These are phyloP conservation scores for Eupithecia inturbata DNA, from an alignment of 2,888 invertebrate species.

Conservation along the genomic window DNA sequence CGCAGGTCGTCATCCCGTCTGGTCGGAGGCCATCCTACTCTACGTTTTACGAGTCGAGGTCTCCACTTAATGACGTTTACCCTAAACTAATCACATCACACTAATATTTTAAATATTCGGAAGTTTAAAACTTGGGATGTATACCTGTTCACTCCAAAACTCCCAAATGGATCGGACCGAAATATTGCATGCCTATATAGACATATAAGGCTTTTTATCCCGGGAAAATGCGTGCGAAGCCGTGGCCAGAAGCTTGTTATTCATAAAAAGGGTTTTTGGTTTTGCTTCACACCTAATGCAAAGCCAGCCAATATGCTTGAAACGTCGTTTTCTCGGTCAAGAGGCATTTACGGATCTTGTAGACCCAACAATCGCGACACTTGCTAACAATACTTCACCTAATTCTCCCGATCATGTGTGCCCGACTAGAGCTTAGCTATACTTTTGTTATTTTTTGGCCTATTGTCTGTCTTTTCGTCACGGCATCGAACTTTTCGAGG, in stretches of 20 bases:
- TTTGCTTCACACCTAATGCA: background rate
- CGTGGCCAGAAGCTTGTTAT: background rate
- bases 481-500: slow-evolving; percentile 61
- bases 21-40: background rate
- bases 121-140: background rate
- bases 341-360: background rate
- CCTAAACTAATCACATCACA: background rate
- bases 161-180: background rate
- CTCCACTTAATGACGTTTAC: background rate
- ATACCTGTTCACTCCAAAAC: background rate
- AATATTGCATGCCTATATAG: background rate
- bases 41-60: background rate
- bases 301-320: background rate
- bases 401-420: slow-evolving; percentile 48
- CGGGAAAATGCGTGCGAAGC: background rate
- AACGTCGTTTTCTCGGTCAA: background rate
- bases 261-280: background rate
- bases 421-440: slow-evolving; percentile 42
- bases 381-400: slow-evolving; percentile 48
- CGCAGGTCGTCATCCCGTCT: no score
- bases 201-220: background rate
- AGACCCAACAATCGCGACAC: slow-evolving; percentile 29
- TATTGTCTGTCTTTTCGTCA: slow-evolving; percentile 63
- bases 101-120: background rate
- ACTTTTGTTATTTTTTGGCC: slow-evolving; percentile 54